Percentiles rank a stretch among this genome's conserved stretches.
Conservation (phyloP, 2,888 invertebrate genomes). For the Isotomurus palustris region DNA sequence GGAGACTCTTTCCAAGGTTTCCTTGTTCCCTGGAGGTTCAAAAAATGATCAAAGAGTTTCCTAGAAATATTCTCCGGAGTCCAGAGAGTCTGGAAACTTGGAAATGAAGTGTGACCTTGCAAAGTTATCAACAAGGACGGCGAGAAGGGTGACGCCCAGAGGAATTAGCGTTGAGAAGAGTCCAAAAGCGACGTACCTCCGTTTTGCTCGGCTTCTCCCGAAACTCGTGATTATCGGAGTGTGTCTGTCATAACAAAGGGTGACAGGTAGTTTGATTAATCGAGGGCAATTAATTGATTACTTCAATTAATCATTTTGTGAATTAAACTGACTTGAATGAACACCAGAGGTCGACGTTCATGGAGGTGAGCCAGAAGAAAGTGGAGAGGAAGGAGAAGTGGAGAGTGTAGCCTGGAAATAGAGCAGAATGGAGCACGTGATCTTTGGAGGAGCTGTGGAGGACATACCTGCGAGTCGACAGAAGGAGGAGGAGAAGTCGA, state of each 20-base stretch:
- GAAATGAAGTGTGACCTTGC: too few species aligned
- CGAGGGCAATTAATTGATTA: too few species aligned
- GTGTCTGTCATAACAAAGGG: conserved; percentile 11
- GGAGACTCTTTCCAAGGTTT: conserved; percentile 2
- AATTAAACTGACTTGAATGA: conserved; percentile 20
- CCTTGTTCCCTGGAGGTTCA: too few species aligned
- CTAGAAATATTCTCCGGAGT: too few species aligned
- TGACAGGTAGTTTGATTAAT: too few species aligned
- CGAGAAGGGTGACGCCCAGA: conserved; percentile 17
- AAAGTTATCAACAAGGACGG: conserved; percentile 19
- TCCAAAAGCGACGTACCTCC: conserved; percentile 26
- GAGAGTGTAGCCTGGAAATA: conserved; percentile 26
- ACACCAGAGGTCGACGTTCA: conserved; percentile 33
- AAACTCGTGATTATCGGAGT: conserved; percentile 14
- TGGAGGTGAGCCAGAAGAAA: conserved; percentile 36
- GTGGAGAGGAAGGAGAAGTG: conserved; percentile 30
- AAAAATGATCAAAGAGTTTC: too few species aligned
- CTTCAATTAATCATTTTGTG: too few species aligned
- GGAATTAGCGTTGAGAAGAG: conserved; percentile 26
- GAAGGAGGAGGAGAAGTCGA: conserved; percentile 22
- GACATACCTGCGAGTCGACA: conserved; percentile 29
- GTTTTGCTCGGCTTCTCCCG: conserved; percentile 27
- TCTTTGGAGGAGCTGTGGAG: background rate
- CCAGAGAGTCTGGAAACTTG: too few species aligned
- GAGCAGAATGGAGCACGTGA: background rate